Percentiles rank a stretch among this genome's conserved stretches.
Conservation (phyloP, 2,888 invertebrate genomes). For the Bellardia bayeri region DNA sequence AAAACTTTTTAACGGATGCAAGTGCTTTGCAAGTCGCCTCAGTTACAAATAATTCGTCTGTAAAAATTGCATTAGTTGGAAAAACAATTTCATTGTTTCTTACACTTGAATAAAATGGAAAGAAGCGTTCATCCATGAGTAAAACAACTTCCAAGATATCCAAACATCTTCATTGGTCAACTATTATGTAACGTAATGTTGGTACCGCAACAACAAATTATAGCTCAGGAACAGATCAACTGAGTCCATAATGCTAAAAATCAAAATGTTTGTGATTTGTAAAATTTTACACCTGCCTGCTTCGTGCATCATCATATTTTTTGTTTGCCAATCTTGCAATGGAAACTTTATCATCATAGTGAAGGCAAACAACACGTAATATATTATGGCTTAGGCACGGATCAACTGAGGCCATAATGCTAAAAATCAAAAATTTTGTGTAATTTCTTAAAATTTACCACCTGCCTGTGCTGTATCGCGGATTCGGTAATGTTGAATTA, state of each 20-base stretch:
- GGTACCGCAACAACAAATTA: constrained; percentile 1
- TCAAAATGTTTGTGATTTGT: constrained; percentile 11
- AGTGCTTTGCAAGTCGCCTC: not conserved
- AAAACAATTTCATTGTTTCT: constrained; percentile 68
- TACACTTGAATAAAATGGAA: constrained; percentile 20
- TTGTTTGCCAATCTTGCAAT: not conserved
- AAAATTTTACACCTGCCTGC: constrained; percentile 5
- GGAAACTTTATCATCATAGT: not conserved
- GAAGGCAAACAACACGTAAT: not conserved
- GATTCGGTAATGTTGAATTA: not conserved
- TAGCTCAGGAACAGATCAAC: constrained; percentile 74
- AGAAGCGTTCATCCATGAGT: too few relatives aligned
- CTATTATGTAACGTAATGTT: too few relatives aligned
- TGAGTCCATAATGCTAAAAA: constrained; percentile 74
- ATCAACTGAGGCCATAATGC: constrained; percentile 36
- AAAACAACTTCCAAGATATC: too few relatives aligned
- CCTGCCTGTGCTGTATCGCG: not conserved
- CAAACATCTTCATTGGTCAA: too few relatives aligned
- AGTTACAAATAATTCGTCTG: constrained; percentile 22
- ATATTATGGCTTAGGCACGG: constrained; percentile 59
- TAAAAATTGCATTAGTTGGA: constrained; percentile 58
- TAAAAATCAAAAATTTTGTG: constrained; percentile 23
- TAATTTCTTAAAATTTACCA: not conserved
- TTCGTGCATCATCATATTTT: not conserved
- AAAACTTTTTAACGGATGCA: too few relatives aligned